A percentile compares a stretch with the other conserved stretches of the same genome.
These are phyloP conservation scores for Drosophila quinaria DNA, from an alignment of 2,888 invertebrate species.

Conservation along the genomic window DNA sequence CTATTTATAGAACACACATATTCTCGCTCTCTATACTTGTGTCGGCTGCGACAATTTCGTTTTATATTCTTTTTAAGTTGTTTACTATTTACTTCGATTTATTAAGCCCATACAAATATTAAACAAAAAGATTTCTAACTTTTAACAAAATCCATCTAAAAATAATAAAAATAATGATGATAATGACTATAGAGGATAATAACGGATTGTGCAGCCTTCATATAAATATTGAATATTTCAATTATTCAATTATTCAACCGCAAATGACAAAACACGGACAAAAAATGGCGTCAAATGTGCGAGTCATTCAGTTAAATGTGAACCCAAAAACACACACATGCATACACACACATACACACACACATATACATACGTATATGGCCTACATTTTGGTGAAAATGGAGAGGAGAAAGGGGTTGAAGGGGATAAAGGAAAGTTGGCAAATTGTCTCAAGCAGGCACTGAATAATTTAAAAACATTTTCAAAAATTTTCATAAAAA, in stretches of 20 bases:
- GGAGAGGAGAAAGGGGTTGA: neutral
- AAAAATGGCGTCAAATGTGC: constrained; percentile 41
- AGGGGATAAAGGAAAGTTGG: neutral
- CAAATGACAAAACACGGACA: constrained; percentile 57
- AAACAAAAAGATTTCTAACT: no score
- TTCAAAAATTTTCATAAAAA: constrained; percentile 59
- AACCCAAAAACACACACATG: constrained; percentile 12
- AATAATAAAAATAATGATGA: neutral
- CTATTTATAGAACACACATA: no score
- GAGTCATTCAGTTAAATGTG: constrained; percentile 58
- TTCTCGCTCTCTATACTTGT: no score
- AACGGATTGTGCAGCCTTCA: neutral
- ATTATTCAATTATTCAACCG: constrained; percentile 75
- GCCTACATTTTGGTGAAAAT: constrained; percentile 14
- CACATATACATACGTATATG: constrained; percentile 12
- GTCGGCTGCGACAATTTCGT: no score
- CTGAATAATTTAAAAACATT: constrained; percentile 70
- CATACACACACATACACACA: constrained; percentile 22
- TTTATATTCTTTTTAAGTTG: no score
- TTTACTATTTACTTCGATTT: no score
- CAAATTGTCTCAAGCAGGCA: constrained; percentile 64
- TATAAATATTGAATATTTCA: constrained; percentile 75
- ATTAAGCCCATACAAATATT: no score
- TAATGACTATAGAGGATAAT: neutral
- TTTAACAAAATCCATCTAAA: neutral